Conservation (phyloP, 2,113 vertebrate genomes). For the Ailuropoda melanoleuca region DNA sequence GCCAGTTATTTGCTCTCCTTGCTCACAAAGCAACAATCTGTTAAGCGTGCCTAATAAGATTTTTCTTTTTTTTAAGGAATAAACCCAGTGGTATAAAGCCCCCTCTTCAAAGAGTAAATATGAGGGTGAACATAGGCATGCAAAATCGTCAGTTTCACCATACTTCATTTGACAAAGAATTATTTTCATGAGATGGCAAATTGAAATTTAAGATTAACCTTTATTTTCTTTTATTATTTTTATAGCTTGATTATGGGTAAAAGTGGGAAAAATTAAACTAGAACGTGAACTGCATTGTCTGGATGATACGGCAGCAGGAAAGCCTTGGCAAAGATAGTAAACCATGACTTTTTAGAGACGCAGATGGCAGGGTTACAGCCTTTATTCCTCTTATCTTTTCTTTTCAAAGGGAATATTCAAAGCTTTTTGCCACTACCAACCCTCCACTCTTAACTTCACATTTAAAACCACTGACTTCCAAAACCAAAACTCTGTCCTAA, state of each 20-base stretch:
- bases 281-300: slow-evolving; percentile 20
- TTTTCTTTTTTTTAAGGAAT: slow-evolving; percentile 43
- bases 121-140: background rate
- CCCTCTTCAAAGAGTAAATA: slow-evolving; percentile 45
- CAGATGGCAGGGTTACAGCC: slow-evolving; percentile 13
- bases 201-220: slow-evolving; percentile 5
- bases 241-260: slow-evolving; percentile 28
- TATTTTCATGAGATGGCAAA: slow-evolving; percentile 58
- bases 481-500: background rate
- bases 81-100: slow-evolving; percentile 49
- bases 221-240: slow-evolving; percentile 58
- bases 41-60: slow-evolving; percentile 59
- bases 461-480: slow-evolving; percentile 26
- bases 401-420: slow-evolving; percentile 40
- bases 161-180: slow-evolving; percentile 49
- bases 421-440: background rate
- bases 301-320: slow-evolving; percentile 37
- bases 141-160: slow-evolving; percentile 38
- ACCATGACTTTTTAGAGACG: slow-evolving; percentile 56
- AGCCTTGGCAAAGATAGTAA: slow-evolving; percentile 63
- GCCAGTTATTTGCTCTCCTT: slow-evolving; percentile 48
- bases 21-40: slow-evolving; percentile 61
- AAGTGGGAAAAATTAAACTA: slow-evolving; percentile 58
- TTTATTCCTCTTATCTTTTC: slow-evolving; percentile 33
- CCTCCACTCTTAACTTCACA: background rate